Conservation (phyloP, 2,888 invertebrate species). For the Nephrotoma appendiculata region DNA sequence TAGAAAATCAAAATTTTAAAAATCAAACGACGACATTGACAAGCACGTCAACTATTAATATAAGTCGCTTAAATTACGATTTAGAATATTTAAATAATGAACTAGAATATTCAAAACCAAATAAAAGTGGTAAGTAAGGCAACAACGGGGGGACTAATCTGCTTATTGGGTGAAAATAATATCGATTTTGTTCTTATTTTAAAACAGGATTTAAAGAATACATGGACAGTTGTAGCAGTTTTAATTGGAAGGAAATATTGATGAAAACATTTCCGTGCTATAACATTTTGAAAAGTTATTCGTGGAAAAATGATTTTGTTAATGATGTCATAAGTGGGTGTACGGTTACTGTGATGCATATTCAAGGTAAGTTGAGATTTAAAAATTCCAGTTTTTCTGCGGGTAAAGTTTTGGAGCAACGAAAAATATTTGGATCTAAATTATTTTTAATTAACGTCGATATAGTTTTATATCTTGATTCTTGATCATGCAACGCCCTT, state of each 20-base stretch:
- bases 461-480: too few relatives aligned
- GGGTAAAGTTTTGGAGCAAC: too few relatives aligned
- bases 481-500: too few relatives aligned
- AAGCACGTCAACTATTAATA: neutral
- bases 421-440: too few relatives aligned
- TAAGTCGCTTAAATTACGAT: neutral
- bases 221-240: neutral
- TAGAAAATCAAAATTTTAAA: neutral
- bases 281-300: neutral
- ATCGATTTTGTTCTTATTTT: neutral
- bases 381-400: too few relatives aligned
- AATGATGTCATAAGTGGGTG: slow-evolving; percentile 68
- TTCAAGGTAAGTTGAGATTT: slow-evolving; percentile 31
- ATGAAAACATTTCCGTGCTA: neutral
- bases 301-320: slow-evolving; percentile 34
- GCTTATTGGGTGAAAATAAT: neutral
- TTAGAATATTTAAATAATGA: neutral
- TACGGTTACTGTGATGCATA: slow-evolving; percentile 78
- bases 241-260: neutral
- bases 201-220: neutral
- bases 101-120: neutral
- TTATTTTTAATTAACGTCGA: too few relatives aligned
- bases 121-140: neutral
- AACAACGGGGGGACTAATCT: neutral
- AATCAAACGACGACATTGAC: neutral